phyloP scores from a whole-genome alignment of 2,113 vertebrate species.

The Chionis minor region DNA sequence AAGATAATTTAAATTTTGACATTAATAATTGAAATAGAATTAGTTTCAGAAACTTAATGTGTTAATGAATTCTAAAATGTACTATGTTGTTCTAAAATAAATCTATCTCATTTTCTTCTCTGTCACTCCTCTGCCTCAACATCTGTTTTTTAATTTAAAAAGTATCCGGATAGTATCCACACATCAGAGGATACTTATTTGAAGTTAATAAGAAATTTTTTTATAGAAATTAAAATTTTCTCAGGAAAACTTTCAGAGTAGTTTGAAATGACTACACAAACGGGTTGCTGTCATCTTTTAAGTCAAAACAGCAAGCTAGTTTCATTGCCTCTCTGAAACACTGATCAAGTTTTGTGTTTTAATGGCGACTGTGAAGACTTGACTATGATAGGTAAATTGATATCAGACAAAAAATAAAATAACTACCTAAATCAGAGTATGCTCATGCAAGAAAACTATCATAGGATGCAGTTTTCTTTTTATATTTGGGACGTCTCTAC shows the following conservation, averaged over 20 bases:
- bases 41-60: neutral
- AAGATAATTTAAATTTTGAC: neutral
- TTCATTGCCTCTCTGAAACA: neutral
- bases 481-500: neutral
- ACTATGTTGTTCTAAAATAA: neutral
- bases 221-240: neutral
- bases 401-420: neutral
- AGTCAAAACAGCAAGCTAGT: neutral
- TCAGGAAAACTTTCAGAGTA: neutral
- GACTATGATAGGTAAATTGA: neutral
- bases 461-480: neutral
- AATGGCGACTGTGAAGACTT: neutral
- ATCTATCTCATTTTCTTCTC: neutral
- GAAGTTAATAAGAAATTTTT: neutral
- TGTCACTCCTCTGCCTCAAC: rapidly evolving
- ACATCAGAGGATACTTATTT: neutral
- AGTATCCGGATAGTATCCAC: neutral
- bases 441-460: neutral
- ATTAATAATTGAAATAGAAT: neutral
- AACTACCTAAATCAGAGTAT: neutral
- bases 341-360: neutral
- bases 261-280: neutral
- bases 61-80: neutral
- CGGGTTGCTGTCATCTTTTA: neutral
- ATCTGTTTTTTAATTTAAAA: neutral